These are phyloP conservation scores for Odontamblyopus lacepedii DNA, from an alignment of 2,797 vertebrate genomes.

Conservation along the genomic window DNA sequence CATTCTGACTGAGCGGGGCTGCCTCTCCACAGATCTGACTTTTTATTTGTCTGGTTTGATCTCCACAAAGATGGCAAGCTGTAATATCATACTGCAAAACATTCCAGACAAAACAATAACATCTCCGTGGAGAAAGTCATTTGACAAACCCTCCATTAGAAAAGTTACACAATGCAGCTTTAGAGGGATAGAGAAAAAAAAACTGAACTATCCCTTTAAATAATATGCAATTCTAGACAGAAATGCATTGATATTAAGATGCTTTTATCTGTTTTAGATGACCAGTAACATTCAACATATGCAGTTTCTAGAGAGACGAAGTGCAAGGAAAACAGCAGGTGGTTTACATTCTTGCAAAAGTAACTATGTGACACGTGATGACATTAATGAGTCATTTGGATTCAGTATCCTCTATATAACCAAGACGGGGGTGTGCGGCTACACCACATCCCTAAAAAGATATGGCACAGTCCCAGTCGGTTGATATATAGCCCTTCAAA, in stretches of 20 bases:
- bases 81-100: too few species aligned
- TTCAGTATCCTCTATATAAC: neutral
- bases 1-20: too few species aligned
- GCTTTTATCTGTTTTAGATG: neutral
- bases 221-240: too few species aligned
- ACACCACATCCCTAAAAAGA: neutral
- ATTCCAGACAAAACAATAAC: too few species aligned
- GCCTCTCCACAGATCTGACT: too few species aligned
- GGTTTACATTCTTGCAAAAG: neutral
- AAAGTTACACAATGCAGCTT: too few species aligned
- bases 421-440: neutral
- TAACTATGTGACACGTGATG: neutral
- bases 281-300: neutral
- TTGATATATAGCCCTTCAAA: neutral
- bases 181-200: too few species aligned
- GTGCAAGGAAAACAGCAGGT: neutral
- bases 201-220: too few species aligned
- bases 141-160: too few species aligned
- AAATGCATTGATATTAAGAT: neutral
- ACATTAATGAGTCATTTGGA: neutral
- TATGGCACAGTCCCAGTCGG: neutral
- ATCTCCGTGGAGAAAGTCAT: too few species aligned
- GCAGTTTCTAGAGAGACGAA: neutral
- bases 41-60: too few species aligned
- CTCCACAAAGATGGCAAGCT: too few species aligned